A percentile compares a stretch with the other conserved stretches of the same genome.
phyloP scores from a whole-genome alignment of 2,888 invertebrate genomes.

The Monoplex corrugatus region DNA sequence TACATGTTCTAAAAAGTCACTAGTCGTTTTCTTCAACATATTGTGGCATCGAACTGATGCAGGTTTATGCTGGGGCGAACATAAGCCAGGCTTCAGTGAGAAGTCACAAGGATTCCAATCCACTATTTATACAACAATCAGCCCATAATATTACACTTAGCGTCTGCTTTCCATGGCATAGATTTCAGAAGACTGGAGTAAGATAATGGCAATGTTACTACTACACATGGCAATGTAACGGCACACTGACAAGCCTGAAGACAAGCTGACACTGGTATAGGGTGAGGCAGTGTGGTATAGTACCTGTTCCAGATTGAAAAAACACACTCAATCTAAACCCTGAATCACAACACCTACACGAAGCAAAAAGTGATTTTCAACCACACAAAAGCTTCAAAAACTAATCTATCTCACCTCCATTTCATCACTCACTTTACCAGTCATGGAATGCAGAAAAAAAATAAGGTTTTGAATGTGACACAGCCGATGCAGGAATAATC shows the following conservation, averaged over 20 bases:
- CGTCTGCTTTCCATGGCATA: no score
- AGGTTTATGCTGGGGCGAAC: slow-evolving; percentile 17
- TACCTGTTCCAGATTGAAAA: slow-evolving; percentile 24
- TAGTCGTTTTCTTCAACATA: no score
- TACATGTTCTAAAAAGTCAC: no score
- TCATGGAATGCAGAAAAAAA: not conserved
- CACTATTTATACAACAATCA: no score
- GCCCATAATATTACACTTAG: no score
- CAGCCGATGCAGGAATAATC: not conserved
- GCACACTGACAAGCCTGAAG: no score
- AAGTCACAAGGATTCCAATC: not conserved
- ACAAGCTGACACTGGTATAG: not conserved
- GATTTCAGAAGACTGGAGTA: no score
- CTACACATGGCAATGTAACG: not conserved
- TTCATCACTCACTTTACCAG: not conserved
- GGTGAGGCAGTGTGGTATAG: slow-evolving; percentile 47
- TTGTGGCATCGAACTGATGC: not conserved
- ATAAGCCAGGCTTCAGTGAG: not conserved
- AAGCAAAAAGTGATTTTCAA: not conserved
- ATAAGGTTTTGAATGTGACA: not conserved
- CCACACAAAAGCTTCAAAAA: not conserved
- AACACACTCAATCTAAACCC: not conserved
- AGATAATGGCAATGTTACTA: no score
- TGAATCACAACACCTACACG: not conserved
- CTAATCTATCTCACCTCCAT: not conserved